A percentile compares a stretch with the other conserved stretches of the same genome.
These are phyloP conservation scores for Drosophila punjabiensis DNA, from an alignment of 1,140 invertebrate genomes.

Conservation along the genomic window DNA sequence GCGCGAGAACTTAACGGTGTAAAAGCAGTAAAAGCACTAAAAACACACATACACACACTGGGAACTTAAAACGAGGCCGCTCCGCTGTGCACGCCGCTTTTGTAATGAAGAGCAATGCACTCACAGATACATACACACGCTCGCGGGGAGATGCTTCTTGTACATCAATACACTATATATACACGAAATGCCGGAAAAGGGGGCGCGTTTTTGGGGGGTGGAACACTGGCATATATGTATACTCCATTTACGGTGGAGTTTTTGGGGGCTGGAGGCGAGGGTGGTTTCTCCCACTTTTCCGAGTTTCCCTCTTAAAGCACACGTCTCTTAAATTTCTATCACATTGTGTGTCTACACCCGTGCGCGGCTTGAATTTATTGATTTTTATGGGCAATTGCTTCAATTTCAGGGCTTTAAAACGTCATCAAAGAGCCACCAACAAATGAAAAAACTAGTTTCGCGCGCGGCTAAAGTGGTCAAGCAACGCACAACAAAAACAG, in stretches of 20 bases:
- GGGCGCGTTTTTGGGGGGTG: constrained; percentile 68
- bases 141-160: constrained; percentile 51
- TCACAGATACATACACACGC: constrained; percentile 52
- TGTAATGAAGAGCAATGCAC: constrained; percentile 74
- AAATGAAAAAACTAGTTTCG: constrained; percentile 63
- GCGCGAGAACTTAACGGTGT: constrained; percentile 63
- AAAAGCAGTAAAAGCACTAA: constrained; percentile 47
- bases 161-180: constrained; percentile 5
- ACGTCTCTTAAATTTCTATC: constrained; percentile 56
- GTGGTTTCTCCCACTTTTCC: constrained; percentile 64
- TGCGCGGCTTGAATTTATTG: constrained; percentile 73
- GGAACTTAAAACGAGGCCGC: constrained; percentile 70
- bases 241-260: constrained; percentile 47
- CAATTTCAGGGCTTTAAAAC: constrained; percentile 67
- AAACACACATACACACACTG: constrained; percentile 26
- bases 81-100: constrained; percentile 60
- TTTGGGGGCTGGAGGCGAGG: constrained; percentile 42
- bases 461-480: constrained; percentile 76
- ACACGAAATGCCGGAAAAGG: constrained; percentile 70
- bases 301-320: constrained; percentile 66
- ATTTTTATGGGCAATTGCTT: constrained; percentile 68
- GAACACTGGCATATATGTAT: constrained; percentile 41
- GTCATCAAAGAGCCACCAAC: constrained; percentile 51
- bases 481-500: constrained; percentile 58
- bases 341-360: constrained; percentile 67